Evolutionary conservation across 2,113 vertebrate genomes (phyloP).

Genomic region (Motacilla alba): DNA sequence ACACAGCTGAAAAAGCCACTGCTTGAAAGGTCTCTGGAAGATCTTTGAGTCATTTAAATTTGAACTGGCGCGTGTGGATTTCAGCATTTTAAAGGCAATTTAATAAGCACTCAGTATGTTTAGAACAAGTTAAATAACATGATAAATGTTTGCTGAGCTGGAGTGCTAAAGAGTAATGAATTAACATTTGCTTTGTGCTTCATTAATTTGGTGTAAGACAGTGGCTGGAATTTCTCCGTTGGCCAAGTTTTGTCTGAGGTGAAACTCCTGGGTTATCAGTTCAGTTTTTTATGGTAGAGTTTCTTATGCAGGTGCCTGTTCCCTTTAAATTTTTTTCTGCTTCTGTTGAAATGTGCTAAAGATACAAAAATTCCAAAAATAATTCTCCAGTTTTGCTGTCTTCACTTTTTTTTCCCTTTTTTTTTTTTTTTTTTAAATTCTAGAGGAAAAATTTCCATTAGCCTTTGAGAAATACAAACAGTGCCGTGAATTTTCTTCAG

Average conservation of each 20-base stretch:
- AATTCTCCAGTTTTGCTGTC: background rate
- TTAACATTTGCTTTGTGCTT: background rate
- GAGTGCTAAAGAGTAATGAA: background rate
- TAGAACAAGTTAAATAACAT: background rate
- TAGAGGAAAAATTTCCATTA: background rate
- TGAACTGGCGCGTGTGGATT: background rate
- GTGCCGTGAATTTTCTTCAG: slow-evolving; percentile 5
- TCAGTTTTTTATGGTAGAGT: background rate
- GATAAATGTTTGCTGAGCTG: background rate
- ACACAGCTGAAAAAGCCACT: background rate
- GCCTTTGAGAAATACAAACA: slow-evolving; percentile 5
- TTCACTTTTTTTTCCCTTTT: background rate
- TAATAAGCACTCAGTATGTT: background rate
- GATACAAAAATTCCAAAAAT: background rate
- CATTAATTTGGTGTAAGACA: background rate
- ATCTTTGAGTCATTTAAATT: background rate
- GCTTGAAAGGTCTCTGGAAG: background rate
- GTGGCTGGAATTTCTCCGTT: background rate
- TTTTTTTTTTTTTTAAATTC: background rate
- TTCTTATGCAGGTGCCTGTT: background rate
- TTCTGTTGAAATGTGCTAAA: background rate
- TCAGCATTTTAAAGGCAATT: background rate
- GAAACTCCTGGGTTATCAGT: background rate
- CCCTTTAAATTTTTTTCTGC: background rate
- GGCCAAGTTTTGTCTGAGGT: background rate